Percentiles rank a stretch among this genome's conserved stretches.
Evolutionary conservation across 2,797 vertebrate genomes (phyloP).

Genomic region (Characodon lateralis): DNA sequence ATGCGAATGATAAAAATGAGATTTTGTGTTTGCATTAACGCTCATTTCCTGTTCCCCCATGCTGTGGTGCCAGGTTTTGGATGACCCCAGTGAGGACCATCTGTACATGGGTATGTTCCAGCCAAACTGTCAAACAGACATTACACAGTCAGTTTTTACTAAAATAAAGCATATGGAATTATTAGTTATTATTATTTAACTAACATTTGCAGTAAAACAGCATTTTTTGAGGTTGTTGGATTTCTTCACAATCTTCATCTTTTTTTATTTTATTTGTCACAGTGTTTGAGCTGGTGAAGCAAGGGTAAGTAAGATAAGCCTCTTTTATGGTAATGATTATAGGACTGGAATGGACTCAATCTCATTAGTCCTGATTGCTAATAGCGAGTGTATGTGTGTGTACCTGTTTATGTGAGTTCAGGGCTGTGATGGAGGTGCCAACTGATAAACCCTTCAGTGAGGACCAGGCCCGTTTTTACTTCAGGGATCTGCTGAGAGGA

Average conservation of each 20-base stretch:
- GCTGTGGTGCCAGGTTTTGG: slow-evolving; percentile 88
- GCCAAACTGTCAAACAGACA: slow-evolving; percentile 38
- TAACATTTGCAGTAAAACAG: not conserved
- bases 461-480: slow-evolving; percentile 96
- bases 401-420: slow-evolving; percentile 60
- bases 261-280: slow-evolving; percentile 71
- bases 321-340: slow-evolving; percentile 33
- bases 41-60: slow-evolving; percentile 54
- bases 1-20: slow-evolving; percentile 23
- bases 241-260: slow-evolving; percentile 36
- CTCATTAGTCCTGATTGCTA: slow-evolving; percentile 54
- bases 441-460: slow-evolving; percentile 92
- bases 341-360: slow-evolving; percentile 28
- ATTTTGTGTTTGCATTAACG: slow-evolving; percentile 15
- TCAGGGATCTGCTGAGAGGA: slow-evolving; percentile 97
- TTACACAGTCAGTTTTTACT: slow-evolving; percentile 4
- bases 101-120: slow-evolving; percentile 95
- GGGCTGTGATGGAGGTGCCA: slow-evolving; percentile 98
- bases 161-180: slow-evolving; percentile 12
- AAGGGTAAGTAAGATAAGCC: slow-evolving; percentile 92
- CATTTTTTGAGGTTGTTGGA: slow-evolving; percentile 1
- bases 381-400: slow-evolving; percentile 17
- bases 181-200: not conserved
- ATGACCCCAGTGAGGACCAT: slow-evolving; percentile 97
- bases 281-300: slow-evolving; percentile 98